Base-by-base conservation (phyloP, 2,797 vertebrate species). In the Rhinella marina region DNA sequence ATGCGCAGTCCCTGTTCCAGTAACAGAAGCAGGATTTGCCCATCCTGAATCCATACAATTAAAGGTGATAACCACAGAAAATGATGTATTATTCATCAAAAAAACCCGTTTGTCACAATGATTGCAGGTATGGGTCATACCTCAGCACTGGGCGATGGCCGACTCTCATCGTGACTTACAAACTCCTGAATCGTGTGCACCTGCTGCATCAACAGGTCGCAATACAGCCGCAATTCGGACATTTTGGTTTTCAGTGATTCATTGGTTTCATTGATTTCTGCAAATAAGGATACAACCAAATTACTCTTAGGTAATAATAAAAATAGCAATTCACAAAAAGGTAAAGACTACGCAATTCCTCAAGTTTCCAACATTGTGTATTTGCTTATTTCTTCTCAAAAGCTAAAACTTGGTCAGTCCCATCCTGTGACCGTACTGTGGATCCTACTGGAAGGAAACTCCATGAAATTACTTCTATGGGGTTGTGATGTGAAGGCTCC, bases 171-270 rank as follows among this genome's bases (percentile, higher is more conserved):
- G 14, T 90, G 94, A 83, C 96, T 95, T 91, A 96, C 95, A 88
- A 96, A 96, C 92, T 98, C 97, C 92, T 98, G 97, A 94, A 99
- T 97, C 0, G 97, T 98, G 92, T 98, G 97, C 91, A 99, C 97
- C 94, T 99, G 98, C 91, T 99, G 97, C 94, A 98, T 97, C 85
- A 99, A 93, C 90, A 99, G 95, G 94, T 99, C 98, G 93, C 98
- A 99, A 96, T 99, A 99, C 90, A 99, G 96, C 70, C 98, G 97
- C 88, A 99, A 96, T 91, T 99, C 98, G 0, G 98, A 99, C 98
- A 99, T 99, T 96, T 99, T 99, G 62, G 97, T 99, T 95, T 96
- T 99, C 91, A 99, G 94, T 92, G 97, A 98, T 92, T 98, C 97
- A 76, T 94, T 97, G 93, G 97, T 98, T 96, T 97, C 96, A 89